Conservation (phyloP, 23 tunicate genomes). For the Phallusia fumigata region DNA sequence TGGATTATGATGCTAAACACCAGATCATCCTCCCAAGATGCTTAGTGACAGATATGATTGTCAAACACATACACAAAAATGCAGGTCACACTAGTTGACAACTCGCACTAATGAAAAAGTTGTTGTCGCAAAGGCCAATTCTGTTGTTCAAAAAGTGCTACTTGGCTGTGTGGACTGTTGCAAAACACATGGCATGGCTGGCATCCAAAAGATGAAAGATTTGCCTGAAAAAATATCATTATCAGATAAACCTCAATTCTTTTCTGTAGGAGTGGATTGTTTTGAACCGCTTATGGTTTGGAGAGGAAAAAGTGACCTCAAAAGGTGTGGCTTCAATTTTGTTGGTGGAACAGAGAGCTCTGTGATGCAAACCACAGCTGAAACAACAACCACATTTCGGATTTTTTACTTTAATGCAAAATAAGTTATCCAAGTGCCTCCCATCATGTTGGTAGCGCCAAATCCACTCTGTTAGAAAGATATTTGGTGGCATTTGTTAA, state of each 20-base stretch:
- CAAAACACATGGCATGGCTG: constrained; percentile 16
- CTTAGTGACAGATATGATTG: constrained; percentile 18
- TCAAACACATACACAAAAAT: constrained; percentile 15
- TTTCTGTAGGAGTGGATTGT: neutral
- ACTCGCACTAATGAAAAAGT: constrained; percentile 18
- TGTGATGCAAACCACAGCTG: too few relatives aligned
- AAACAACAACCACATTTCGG: too few relatives aligned
- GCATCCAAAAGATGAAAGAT: constrained; percentile 28
- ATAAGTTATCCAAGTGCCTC: too few relatives aligned
- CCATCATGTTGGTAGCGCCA: too few relatives aligned
- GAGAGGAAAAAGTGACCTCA: constrained; percentile 15
- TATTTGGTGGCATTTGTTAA: too few relatives aligned
- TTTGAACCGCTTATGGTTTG: constrained; percentile 6
- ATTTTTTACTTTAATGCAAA: too few relatives aligned
- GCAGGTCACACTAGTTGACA: constrained; percentile 17
- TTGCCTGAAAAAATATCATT: constrained; percentile 17
- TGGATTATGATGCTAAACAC: constrained; percentile 29
- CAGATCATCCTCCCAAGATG: too few relatives aligned
- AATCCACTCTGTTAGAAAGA: too few relatives aligned
- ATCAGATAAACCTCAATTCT: constrained; percentile 28
- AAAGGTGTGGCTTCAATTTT: too few relatives aligned
- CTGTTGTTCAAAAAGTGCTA: constrained; percentile 6
- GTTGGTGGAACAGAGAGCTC: too few relatives aligned
- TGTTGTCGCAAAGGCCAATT: constrained; percentile 10
- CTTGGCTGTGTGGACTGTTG: constrained; percentile 24